Base-by-base conservation (phyloP, 1,140 invertebrate genomes). In the Helicoverpa armigera region DNA sequence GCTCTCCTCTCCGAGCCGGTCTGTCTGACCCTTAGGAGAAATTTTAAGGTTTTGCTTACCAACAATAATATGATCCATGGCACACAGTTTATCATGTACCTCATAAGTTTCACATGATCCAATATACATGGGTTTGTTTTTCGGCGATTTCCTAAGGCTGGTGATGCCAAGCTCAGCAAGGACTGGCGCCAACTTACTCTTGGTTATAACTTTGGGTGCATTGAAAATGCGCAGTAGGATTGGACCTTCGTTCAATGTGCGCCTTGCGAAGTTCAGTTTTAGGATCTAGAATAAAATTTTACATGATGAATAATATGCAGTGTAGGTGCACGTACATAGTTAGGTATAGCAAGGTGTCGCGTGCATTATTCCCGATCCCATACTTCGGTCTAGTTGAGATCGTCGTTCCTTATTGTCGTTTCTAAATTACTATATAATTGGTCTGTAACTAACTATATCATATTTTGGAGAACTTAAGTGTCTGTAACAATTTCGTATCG, bases 181-280 rank as follows among this genome's bases (percentile, higher is more conserved):
- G 48, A 65, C 14, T 12, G 43, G 35, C 5, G 43, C 60, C 35
- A 76, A 29, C 23, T 23, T 51, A 5, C 0, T 23, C 43, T 43
- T 69, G 43, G 16, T 29, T 48, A 61, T n/a, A 13, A 65, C 31
- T 18, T 61, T 61, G 1, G 74, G 74, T 0, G 23, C 14, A 5
- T 10, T 18, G 74, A 51, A 76, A 3, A 65, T 50, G 5, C 74
- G 23, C 0, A 76, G 5, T 60, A 63, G n/a, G n/a, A 63, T 61
- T 3, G 77, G 31, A 4, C 35, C 53, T 10, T 72, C n/a, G 7
- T 56, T 56, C 2, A 70, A 11, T 0, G 51, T 10, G 16, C 77
- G 77, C 16, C 50, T 79, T 1, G 65, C 89, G 87, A 16, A 90
- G 85, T 58, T 95, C 90, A 79, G 90, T 87, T 65, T 92, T 86